Evolutionary conservation across 2,888 invertebrate genomes (phyloP).

Genomic region (Idaea dimidiata): DNA sequence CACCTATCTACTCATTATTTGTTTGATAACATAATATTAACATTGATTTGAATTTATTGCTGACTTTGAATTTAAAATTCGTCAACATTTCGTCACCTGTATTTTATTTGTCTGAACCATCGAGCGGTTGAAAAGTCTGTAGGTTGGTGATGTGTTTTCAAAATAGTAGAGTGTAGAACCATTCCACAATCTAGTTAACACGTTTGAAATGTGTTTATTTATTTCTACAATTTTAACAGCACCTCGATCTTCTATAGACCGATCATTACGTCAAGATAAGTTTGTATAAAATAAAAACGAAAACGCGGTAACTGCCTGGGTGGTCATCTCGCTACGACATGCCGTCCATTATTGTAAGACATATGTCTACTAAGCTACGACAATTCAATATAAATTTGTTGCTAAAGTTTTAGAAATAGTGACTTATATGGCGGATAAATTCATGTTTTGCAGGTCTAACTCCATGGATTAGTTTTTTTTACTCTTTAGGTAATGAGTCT

Average conservation of each 20-base stretch:
- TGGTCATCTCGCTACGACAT: slow-evolving; percentile 58
- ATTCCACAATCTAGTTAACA: slow-evolving; percentile 9
- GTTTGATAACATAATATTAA: too few relatives aligned
- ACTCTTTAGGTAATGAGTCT: neutral
- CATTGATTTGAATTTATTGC: too few relatives aligned
- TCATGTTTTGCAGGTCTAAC: neutral
- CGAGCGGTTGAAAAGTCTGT: too few relatives aligned
- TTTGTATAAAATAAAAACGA: slow-evolving; percentile 63
- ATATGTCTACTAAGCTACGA: slow-evolving; percentile 4
- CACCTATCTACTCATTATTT: too few relatives aligned
- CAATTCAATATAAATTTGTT: neutral
- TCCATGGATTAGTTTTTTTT: neutral
- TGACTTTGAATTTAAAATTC: too few relatives aligned
- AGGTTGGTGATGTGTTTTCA: too few relatives aligned
- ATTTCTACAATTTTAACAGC: neutral
- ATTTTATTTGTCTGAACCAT: too few relatives aligned
- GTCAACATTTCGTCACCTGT: too few relatives aligned
- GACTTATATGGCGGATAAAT: neutral
- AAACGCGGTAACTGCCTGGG: slow-evolving; percentile 59
- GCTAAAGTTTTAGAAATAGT: neutral
- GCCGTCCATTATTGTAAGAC: slow-evolving; percentile 50
- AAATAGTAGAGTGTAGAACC: neutral
- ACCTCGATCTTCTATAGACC: slow-evolving; percentile 37
- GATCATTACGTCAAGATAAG: slow-evolving; percentile 65
- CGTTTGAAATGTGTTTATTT: neutral